Conservation (phyloP, 2,113 vertebrate genomes). For the Numenius arquata region DNA sequence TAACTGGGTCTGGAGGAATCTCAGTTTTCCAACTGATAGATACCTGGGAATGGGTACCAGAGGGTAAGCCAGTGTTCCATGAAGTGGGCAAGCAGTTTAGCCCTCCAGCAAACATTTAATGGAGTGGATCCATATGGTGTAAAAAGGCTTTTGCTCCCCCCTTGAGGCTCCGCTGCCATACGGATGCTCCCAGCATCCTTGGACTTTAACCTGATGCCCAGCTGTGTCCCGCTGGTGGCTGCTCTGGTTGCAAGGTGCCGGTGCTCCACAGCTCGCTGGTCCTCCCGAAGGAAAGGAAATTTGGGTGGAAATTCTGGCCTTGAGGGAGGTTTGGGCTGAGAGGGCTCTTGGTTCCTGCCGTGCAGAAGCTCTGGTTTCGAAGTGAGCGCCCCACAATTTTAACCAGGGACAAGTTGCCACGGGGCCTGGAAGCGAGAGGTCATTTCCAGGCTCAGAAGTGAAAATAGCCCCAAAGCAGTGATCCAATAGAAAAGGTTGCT, state of each 20-base stretch:
- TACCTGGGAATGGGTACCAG: not conserved
- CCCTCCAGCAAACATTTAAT: not conserved
- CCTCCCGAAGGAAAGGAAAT: not conserved
- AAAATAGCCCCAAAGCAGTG: not conserved
- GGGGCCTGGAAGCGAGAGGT: not conserved
- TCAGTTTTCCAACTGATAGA: rapidly evolving
- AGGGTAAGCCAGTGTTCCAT: not conserved
- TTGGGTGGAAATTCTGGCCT: not conserved
- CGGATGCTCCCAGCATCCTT: not conserved
- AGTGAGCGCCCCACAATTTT: not conserved
- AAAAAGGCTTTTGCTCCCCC: not conserved
- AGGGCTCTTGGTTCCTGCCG: not conserved
- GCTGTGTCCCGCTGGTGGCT: not conserved
- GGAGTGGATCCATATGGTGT: not conserved
- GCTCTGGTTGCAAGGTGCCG: not conserved
- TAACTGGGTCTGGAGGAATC: rapidly evolving
- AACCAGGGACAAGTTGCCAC: not conserved
- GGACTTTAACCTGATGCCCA: not conserved
- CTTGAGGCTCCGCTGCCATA: not conserved
- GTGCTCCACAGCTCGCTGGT: not conserved
- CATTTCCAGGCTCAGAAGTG: not conserved
- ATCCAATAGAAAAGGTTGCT: not conserved
- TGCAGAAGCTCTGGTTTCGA: not conserved
- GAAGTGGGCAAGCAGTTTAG: not conserved
- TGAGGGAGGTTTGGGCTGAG: not conserved